Conservation (phyloP, 1,140 invertebrate genomes). For the Musca domestica region DNA sequence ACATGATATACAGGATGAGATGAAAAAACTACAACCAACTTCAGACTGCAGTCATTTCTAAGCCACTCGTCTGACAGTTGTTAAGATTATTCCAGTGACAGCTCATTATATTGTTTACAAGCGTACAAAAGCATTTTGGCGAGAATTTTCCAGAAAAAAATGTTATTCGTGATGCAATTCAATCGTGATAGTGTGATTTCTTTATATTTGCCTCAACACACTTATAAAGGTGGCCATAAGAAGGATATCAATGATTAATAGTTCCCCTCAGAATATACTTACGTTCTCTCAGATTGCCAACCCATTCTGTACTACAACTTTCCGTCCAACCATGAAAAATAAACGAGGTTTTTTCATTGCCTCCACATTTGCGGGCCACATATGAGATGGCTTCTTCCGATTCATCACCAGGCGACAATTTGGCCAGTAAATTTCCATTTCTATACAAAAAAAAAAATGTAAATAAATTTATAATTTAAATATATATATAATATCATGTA, state of each 20-base stretch:
- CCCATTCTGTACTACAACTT: conserved; percentile 45
- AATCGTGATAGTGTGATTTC: too few relatives aligned
- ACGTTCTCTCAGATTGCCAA: conserved; percentile 43
- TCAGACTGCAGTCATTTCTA: too few relatives aligned
- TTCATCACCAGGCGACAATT: neutral
- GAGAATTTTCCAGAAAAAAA: too few relatives aligned
- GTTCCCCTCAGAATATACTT: conserved; percentile 16
- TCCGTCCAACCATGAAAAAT: conserved; percentile 51
- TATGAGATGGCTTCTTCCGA: conserved; percentile 2
- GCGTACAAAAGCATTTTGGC: too few relatives aligned
- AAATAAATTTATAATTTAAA: neutral
- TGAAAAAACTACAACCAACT: too few relatives aligned
- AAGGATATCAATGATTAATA: neutral
- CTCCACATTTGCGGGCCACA: neutral
- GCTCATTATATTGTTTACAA: too few relatives aligned
- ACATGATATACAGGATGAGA: too few relatives aligned
- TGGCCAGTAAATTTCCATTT: neutral
- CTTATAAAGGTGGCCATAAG: neutral
- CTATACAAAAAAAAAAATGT: neutral
- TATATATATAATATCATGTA: too few relatives aligned
- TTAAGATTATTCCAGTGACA: too few relatives aligned
- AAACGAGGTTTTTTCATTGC: conserved; percentile 43
- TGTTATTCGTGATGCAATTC: too few relatives aligned
- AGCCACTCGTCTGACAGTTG: too few relatives aligned
- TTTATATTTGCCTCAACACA: too few relatives aligned